Evolutionary conservation across 2,888 invertebrate genomes (phyloP), one percentile per base, ranked within the genome.

Genomic region (Drosophila fulvimacula): DNA sequence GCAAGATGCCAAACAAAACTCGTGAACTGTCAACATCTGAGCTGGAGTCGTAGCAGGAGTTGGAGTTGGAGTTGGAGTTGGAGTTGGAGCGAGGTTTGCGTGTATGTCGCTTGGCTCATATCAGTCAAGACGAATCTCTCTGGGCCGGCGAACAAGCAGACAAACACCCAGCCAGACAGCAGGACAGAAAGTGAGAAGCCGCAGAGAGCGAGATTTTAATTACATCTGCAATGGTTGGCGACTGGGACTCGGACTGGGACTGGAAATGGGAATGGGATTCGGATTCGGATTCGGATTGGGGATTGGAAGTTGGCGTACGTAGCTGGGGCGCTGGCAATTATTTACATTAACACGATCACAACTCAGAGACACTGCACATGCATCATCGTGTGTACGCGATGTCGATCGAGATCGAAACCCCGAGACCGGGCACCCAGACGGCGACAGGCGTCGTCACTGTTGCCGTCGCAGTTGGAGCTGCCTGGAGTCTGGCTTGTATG

Each of bases 331-430:
- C 85, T 90, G 89, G 91, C 91, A 91, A 91, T 91, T 91, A 91
- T 91, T 91, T 91, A 91, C 91, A 90, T 90, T 91, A 91, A 91
- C 91, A 91, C 90, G 91, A 91, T 91, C 91, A 91, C 91, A 90
- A 91, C 86, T 91, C 89, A 90, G 77, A 85, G 83, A 80, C 89
- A 80, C 77, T 82, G 87, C 91, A 89, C 88, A 91, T 91, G 91
- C 90, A 91, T 91, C 91, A 91, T 90, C 88, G 73, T 89, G 76
- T 76, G 77, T 77, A 65, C 56, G 77, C 88, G 79, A 73, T 88
- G 89, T 89, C 82, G 89, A 89, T 85, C 89, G 87, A 76, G 88
- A 82, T 87, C 62, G 60, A 52, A 27, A n/a, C 36, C 34, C 69
- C 36, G 51, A 38, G 52, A 38, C 52, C 51, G 24, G 70, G 49